These are phyloP conservation scores for Masnerella sp. DNA, from an alignment of 2,888 invertebrate genomes.

Conservation along the genomic window DNA sequence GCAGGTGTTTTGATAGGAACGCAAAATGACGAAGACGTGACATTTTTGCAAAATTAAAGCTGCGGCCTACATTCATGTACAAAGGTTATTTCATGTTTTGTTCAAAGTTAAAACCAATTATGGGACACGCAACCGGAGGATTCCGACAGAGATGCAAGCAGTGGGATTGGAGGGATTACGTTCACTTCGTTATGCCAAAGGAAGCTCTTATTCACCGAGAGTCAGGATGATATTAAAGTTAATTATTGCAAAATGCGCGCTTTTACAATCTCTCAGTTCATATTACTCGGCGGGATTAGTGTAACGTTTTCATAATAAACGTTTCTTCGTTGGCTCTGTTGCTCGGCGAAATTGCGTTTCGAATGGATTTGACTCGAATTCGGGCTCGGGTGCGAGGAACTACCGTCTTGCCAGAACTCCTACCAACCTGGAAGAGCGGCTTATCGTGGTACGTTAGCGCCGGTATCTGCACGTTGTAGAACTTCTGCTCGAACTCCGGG, in stretches of 20 bases:
- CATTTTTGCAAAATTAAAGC: constrained; percentile 6
- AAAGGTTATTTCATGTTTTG: constrained; percentile 17
- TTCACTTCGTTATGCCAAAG: constrained; percentile 42
- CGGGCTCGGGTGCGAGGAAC: too few species aligned
- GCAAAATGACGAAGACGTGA: too few species aligned
- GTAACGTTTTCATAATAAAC: constrained; percentile 13
- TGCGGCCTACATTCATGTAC: constrained; percentile 7
- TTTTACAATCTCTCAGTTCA: constrained; percentile 25
- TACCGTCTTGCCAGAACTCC: too few species aligned
- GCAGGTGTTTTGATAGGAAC: too few species aligned
- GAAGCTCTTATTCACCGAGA: constrained; percentile 24
- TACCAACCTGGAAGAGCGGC: constrained; percentile 82
- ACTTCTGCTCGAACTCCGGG: constrained; percentile 89
- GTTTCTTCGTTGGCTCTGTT: constrained; percentile 1
- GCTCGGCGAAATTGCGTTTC: constrained; percentile 4
- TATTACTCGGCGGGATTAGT: constrained; percentile 8
- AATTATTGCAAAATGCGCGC: constrained; percentile 18
- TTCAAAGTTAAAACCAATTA: constrained; percentile 25
- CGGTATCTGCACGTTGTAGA: constrained; percentile 89
- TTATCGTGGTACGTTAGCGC: constrained; percentile 79
- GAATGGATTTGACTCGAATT: too few species aligned
- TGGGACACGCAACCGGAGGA: constrained; percentile 14
- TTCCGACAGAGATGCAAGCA: constrained; percentile 46
- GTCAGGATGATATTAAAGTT: constrained; percentile 25
- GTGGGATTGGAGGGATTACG: constrained; percentile 38